Evolutionary conservation across 53 echinoderm and acorn worm species (phyloP), one percentile per base, ranked within the genome.

Genomic region (Arbacia lixula): DNA sequence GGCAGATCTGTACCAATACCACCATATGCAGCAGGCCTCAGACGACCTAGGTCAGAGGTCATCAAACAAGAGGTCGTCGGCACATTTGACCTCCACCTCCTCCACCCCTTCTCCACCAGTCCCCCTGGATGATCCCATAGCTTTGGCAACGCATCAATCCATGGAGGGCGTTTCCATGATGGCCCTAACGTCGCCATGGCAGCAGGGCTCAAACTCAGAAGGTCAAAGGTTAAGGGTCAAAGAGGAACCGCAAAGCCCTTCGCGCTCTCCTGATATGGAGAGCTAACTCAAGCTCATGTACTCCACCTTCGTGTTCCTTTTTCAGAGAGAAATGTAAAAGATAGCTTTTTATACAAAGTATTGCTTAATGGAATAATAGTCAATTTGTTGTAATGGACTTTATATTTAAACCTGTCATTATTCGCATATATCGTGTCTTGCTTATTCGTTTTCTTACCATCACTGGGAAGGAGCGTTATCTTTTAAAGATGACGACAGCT

Each of bases 111-210:
- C 74, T 20, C 56, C 77, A 11, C 55, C 36, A 2, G 25, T 58
- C 4, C 52, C 52, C 19, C 33, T 1, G 20, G 77, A 77, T 14
- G 77, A 77, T 12, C 58, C 60, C 0, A 40, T 77, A 5, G 77
- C 77, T n/a, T 34, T 77, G 35, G 77, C 77, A 20, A 77, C 77
- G 58, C 77, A 77, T 56, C 77, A 37, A 27, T 56, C 57, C 8
- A 5, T 81, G 43, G 82, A 81, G 39, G 82, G 82, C 41, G 64
- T 81, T 40, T 81, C 82, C 49, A 81, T 81, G 82, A 63, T 81
- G 49, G 82, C 63, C 0, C 49, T 81, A 2, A 20, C 82, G n/a
- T 19, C 64, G 32, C 49, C 63, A 17, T 81, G 63, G 82, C 74
- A 74, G 21, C 32, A 32, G 1, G 30, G 31, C 2, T 40, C 41